Percentiles rank a stretch among this genome's conserved stretches.
phyloP scores from a whole-genome alignment of 2,797 vertebrate genomes.

The Paramormyrops hopkinsi region DNA sequence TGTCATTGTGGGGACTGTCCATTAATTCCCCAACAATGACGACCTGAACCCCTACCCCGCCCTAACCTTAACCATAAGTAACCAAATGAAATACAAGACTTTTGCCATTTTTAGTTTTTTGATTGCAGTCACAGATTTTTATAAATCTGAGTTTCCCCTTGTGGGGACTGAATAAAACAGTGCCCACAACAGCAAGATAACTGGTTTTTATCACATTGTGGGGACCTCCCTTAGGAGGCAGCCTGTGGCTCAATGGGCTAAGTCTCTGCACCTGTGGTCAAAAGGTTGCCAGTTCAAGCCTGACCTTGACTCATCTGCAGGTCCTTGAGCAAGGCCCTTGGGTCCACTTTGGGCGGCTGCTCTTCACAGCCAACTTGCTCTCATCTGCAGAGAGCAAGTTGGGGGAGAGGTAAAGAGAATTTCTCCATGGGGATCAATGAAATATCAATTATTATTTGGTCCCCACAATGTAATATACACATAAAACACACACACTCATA shows the following conservation, averaged over 20 bases:
- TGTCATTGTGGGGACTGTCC: background rate
- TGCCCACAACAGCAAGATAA: background rate
- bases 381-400: background rate
- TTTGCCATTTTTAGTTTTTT: background rate
- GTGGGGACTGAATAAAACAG: background rate
- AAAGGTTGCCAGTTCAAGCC: background rate
- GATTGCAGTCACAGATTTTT: background rate
- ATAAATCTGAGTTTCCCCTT: background rate
- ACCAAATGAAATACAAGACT: background rate
- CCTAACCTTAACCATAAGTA: background rate
- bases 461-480: background rate
- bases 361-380: background rate
- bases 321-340: background rate
- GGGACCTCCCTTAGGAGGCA: background rate
- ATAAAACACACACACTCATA: background rate
- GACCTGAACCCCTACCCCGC: background rate
- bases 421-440: background rate
- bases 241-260: background rate
- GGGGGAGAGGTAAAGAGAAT: background rate
- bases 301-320: background rate
- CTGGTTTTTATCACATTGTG: background rate
- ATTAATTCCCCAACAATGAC: background rate
- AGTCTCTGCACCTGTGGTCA: background rate
- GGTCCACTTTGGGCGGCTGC: background rate
- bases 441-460: background rate